Evolutionary conservation across 2,888 invertebrate species (phyloP).

Genomic region (Cantharis rufa): DNA sequence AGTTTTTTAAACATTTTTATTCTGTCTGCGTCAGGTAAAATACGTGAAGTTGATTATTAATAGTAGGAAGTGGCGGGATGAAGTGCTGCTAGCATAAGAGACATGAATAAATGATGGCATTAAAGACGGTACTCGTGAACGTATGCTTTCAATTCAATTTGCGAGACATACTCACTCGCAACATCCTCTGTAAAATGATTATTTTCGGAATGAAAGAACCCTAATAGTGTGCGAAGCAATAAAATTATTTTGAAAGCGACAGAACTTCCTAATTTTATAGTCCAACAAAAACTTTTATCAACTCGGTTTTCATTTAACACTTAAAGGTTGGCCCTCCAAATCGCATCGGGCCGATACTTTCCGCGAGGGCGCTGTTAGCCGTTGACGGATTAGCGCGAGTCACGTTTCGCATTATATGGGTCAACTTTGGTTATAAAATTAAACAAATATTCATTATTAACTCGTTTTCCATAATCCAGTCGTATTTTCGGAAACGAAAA

Average conservation of each 20-base stretch:
- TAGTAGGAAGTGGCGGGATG: slow-evolving; percentile 59
- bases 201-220: slow-evolving; percentile 22
- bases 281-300: not conserved
- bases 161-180: slow-evolving; percentile 28
- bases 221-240: slow-evolving; percentile 11
- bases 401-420: not conserved
- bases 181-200: slow-evolving; percentile 20
- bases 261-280: slow-evolving; percentile 11
- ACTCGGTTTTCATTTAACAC: not conserved
- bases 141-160: slow-evolving; percentile 41
- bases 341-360: not conserved
- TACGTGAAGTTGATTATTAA: slow-evolving; percentile 35
- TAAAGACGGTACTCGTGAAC: slow-evolving; percentile 58
- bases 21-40: slow-evolving; percentile 36
- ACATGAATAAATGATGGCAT: slow-evolving; percentile 58
- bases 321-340: not conserved
- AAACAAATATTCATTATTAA: not conserved
- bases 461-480: not conserved
- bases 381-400: not conserved
- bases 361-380: not conserved
- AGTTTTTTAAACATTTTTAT: slow-evolving; percentile 24
- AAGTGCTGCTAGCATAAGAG: slow-evolving; percentile 61
- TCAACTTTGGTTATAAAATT: not conserved
- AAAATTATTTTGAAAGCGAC: slow-evolving; percentile 21
- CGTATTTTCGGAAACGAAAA: not conserved